Conservation (phyloP, 2,888 invertebrate species). For the Troilus luridus region DNA sequence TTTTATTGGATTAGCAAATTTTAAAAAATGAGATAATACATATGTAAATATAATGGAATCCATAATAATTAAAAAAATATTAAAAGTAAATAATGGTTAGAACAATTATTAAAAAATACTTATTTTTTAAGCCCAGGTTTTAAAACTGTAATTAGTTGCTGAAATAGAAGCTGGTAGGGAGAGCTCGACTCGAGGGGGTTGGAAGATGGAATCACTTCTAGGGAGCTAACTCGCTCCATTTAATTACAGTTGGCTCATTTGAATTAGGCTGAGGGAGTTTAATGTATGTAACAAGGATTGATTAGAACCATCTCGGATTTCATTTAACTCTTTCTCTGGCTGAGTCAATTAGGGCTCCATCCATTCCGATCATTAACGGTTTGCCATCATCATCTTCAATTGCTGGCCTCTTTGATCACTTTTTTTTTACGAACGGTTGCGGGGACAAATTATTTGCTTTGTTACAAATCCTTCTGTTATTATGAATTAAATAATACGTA, state of each 20-base stretch:
- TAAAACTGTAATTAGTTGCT: conserved; percentile 6
- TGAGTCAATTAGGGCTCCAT: conserved; percentile 1
- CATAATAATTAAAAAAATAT: too few species aligned
- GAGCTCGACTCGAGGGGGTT: background rate
- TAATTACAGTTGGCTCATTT: conserved; percentile 46
- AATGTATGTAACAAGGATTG: conserved; percentile 49
- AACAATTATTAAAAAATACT: background rate
- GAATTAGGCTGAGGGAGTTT: conserved; percentile 41
- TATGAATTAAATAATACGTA: too few species aligned
- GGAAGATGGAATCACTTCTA: conserved; percentile 42
- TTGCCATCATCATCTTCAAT: background rate
- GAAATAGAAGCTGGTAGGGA: background rate
- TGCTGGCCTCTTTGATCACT: background rate
- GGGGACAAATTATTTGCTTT: too few species aligned
- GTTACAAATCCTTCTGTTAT: too few species aligned
- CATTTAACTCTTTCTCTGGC: conserved; percentile 40
- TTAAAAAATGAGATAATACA: too few species aligned
- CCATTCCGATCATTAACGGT: conserved; percentile 33
- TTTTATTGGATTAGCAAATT: too few species aligned
- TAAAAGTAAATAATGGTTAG: too few species aligned
- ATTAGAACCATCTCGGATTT: conserved; percentile 39
- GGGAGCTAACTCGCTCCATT: conserved; percentile 43
- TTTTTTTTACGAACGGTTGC: background rate
- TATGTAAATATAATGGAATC: too few species aligned
- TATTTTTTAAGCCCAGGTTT: background rate